Conservation (phyloP, 2,797 vertebrate genomes). For the Erethizon dorsatum region DNA sequence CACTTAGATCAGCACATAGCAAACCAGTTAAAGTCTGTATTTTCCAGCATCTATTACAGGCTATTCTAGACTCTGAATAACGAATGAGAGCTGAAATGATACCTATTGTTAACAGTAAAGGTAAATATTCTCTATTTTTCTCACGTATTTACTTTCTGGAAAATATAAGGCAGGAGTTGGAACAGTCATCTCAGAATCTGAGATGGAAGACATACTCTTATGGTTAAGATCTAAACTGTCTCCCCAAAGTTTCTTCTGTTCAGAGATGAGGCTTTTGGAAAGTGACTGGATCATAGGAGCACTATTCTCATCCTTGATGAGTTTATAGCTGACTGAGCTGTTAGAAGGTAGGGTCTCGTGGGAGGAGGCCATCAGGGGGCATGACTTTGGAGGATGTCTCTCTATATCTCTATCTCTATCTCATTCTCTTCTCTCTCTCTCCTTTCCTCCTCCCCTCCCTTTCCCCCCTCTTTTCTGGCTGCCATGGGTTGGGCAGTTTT, state of each 20-base stretch:
- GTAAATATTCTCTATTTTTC: background rate
- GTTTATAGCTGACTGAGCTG: background rate
- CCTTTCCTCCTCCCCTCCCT: no score
- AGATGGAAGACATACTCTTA: background rate
- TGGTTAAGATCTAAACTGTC: background rate
- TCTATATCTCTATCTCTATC: no score
- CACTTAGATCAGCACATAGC: background rate
- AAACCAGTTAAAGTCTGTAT: background rate
- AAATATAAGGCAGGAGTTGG: slow-evolving; percentile 14
- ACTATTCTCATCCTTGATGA: background rate
- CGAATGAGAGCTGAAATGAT: background rate
- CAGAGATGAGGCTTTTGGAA: background rate
- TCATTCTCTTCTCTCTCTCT: no score
- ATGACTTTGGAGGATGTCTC: background rate
- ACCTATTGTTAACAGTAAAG: background rate
- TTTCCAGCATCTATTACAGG: background rate
- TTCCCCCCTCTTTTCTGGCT: no score
- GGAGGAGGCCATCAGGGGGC: background rate
- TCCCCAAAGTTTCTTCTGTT: background rate
- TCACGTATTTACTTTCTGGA: background rate
- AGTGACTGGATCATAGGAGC: background rate
- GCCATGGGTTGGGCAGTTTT: no score
- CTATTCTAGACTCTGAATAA: slow-evolving; percentile 1
- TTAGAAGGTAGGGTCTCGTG: background rate
- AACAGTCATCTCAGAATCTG: background rate